These are phyloP conservation scores for Temnothorax ravouxi DNA, from an alignment of 2,888 invertebrate genomes.

Conservation along the genomic window DNA sequence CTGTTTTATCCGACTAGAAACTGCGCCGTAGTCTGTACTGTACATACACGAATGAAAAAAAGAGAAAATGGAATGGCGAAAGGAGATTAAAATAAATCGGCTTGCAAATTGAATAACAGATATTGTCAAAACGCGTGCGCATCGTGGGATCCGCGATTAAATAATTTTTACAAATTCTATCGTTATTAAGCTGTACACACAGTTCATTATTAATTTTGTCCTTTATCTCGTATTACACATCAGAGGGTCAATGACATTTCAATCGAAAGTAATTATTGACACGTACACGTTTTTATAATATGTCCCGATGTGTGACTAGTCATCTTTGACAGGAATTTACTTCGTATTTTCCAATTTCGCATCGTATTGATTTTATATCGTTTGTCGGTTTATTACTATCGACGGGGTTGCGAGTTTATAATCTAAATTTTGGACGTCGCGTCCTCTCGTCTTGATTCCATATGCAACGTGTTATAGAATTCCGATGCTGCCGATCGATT, in stretches of 20 bases:
- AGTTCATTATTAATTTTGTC: not conserved
- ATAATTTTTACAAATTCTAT: constrained; percentile 23
- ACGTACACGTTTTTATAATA: not conserved
- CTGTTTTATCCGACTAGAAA: constrained; percentile 53
- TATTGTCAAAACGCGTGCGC: constrained; percentile 14
- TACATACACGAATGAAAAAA: constrained; percentile 22
- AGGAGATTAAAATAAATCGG: constrained; percentile 68
- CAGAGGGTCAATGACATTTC: not conserved
- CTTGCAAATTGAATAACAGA: constrained; percentile 51
- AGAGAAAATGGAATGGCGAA: constrained; percentile 18
- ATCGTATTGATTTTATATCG: constrained; percentile 46
- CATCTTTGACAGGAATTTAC: constrained; percentile 22
- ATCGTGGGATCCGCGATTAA: not conserved
- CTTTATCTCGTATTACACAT: constrained; percentile 1
- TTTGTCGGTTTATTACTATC: constrained; percentile 26
- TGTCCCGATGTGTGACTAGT: not conserved
- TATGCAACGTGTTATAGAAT: constrained; percentile 47
- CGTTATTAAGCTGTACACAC: not conserved
- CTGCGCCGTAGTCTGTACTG: constrained; percentile 30
- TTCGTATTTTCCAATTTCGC: constrained; percentile 26
- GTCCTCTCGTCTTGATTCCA: constrained; percentile 36
- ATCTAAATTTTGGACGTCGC: constrained; percentile 51
- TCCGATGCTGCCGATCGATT: constrained; percentile 47
- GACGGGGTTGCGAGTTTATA: constrained; percentile 44
- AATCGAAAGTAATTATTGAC: not conserved